These are phyloP conservation scores for Thamnaconus septentrionalis DNA, from an alignment of 2,113 vertebrate genomes.

Conservation along the genomic window DNA sequence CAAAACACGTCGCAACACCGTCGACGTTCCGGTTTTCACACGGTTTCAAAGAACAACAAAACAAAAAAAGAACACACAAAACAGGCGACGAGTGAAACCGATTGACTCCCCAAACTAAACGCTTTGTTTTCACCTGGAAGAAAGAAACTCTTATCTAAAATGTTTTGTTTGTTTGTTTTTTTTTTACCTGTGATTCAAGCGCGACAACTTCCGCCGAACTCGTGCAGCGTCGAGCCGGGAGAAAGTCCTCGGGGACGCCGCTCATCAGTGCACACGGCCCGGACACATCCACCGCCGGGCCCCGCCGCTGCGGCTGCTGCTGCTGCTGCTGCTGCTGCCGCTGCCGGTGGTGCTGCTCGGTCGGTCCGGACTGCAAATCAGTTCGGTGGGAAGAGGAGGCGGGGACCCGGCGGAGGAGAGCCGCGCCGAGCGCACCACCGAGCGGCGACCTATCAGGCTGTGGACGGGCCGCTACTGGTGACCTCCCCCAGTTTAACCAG, in stretches of 20 bases:
- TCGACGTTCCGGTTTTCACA: no score
- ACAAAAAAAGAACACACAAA: no score
- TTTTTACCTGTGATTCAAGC: slow-evolving; percentile 40
- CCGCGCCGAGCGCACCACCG: slow-evolving; percentile 68
- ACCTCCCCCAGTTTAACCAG: slow-evolving; percentile 59
- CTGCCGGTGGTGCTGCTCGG: not conserved
- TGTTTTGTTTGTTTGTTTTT: not conserved
- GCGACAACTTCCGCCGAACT: slow-evolving; percentile 11
- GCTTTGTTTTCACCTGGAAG: no score
- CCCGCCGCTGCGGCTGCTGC: no score
- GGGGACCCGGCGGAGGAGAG: slow-evolving; percentile 47
- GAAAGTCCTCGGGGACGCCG: not conserved
- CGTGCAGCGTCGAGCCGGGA: not conserved
- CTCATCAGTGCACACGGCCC: slow-evolving; percentile 19
- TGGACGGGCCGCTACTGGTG: slow-evolving; percentile 35
- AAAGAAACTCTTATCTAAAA: no score
- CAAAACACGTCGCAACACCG: no score
- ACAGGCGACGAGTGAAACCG: no score
- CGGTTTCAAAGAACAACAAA: no score
- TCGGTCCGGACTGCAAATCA: slow-evolving; percentile 22
- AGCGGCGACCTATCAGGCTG: slow-evolving; percentile 69
- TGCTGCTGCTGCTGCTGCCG: no score
- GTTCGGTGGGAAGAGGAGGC: slow-evolving; percentile 61
- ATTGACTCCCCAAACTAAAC: no score
- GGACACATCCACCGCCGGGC: not conserved